phyloP scores from a whole-genome alignment of 2,113 vertebrate genomes.

The Perccottus glenii region DNA sequence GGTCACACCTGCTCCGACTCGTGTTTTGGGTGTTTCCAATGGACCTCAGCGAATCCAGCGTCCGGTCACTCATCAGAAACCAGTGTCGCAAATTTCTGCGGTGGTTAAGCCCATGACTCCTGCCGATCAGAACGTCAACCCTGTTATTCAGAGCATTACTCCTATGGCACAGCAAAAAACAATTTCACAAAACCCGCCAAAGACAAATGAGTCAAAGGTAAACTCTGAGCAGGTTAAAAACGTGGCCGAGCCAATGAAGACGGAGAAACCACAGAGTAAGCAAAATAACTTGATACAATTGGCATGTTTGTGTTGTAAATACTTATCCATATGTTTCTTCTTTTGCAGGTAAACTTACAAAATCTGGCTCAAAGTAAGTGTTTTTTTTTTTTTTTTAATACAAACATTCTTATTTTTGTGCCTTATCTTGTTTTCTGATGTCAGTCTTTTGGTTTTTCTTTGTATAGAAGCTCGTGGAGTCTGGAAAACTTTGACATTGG shows the following conservation, averaged over 20 bases:
- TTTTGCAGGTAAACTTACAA: constrained; percentile 54
- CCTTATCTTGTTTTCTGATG: no score
- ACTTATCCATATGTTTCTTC: not conserved
- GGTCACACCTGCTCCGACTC: constrained; percentile 63
- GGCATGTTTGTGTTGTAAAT: not conserved
- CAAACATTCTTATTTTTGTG: not conserved
- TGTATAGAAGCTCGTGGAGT: constrained; percentile 86
- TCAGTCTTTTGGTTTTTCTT: constrained; percentile 6
- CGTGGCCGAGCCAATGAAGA: constrained; percentile 41
- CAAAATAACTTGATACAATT: not conserved
- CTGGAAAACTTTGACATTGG: constrained; percentile 97
- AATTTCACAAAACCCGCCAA: constrained; percentile 32
- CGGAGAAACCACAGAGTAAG: constrained; percentile 73
- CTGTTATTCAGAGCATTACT: constrained; percentile 30
- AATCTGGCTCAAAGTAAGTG: constrained; percentile 7
- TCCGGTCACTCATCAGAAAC: constrained; percentile 65
- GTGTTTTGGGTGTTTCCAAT: constrained; percentile 81
- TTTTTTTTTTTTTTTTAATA: not conserved
- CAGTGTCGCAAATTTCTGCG: constrained; percentile 34
- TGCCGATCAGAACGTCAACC: constrained; percentile 65
- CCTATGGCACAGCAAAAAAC: constrained; percentile 41
- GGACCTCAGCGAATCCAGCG: constrained; percentile 81
- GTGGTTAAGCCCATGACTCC: constrained; percentile 13
- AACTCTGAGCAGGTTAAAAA: constrained; percentile 54
- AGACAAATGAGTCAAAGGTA: constrained; percentile 2